These are phyloP conservation scores for Sebastiscus tertius DNA, from an alignment of 2,797 vertebrate species.

Conservation along the genomic window DNA sequence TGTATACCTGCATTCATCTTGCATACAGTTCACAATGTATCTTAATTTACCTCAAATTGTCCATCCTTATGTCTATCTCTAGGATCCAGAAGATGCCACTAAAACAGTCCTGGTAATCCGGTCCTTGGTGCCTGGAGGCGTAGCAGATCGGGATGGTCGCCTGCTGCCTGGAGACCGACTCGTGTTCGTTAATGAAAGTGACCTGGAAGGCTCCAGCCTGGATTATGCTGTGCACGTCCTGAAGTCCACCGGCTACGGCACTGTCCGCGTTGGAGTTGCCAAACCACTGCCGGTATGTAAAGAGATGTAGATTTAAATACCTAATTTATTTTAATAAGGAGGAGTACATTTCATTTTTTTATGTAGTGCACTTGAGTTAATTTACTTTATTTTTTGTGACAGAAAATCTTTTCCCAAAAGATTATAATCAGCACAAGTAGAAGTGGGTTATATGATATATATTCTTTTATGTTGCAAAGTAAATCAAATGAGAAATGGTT, in stretches of 20 bases:
- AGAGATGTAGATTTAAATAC: not conserved
- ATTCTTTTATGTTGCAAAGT: not conserved
- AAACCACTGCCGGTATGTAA: slow-evolving; percentile 92
- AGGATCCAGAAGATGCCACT: slow-evolving; percentile 92
- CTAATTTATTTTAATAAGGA: not conserved
- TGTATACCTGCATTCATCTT: not conserved
- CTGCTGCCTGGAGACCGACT: slow-evolving; percentile 95
- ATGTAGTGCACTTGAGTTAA: not conserved
- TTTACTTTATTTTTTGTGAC: not conserved
- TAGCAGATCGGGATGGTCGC: slow-evolving; percentile 90
- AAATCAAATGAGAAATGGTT: not conserved
- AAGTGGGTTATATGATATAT: not conserved
- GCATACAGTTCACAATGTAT: not conserved
- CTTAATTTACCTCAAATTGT: not conserved
- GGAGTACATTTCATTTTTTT: not conserved
- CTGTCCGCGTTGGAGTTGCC: slow-evolving; percentile 90
- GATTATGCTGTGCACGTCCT: slow-evolving; percentile 92
- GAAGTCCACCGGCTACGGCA: slow-evolving; percentile 89
- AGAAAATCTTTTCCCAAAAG: not conserved
- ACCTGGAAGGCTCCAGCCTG: slow-evolving; percentile 90
- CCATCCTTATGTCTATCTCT: not conserved
- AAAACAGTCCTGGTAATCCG: slow-evolving; percentile 95
- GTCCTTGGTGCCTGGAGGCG: slow-evolving; percentile 91
- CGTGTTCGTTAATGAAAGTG: slow-evolving; percentile 91
- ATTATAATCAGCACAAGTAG: not conserved